phyloP scores from a whole-genome alignment of 37 sponge, comb jelly and placozoan species.

The Hexactinellida sp. region DNA sequence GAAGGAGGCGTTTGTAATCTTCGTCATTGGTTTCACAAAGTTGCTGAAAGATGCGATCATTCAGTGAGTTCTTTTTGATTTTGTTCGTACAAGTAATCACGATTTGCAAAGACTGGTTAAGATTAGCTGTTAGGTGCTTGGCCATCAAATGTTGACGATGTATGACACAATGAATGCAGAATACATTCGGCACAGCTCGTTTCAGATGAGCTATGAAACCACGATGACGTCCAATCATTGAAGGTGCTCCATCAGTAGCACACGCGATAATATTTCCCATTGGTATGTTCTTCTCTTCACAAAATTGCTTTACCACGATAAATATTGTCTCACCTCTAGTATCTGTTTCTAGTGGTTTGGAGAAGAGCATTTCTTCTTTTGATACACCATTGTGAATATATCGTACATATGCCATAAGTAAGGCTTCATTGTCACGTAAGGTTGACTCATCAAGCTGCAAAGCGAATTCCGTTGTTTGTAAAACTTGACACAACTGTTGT shows the following conservation, averaged over 20 bases:
- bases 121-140: neutral
- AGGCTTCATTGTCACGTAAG: no score
- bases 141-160: neutral
- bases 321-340: neutral
- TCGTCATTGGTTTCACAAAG: neutral
- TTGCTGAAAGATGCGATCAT: neutral
- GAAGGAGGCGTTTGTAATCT: neutral
- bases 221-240: neutral
- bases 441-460: neutral
- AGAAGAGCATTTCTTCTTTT: neutral
- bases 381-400: neutral
- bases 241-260: neutral
- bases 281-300: neutral
- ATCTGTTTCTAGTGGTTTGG: neutral
- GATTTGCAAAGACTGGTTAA: neutral
- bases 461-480: no score
- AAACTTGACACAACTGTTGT: neutral
- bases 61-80: neutral
- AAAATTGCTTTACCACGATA: neutral
- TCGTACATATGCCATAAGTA: neutral
- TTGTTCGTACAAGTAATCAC: neutral
- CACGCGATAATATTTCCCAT: neutral
- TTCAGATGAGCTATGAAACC: neutral
- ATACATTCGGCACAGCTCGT: neutral
- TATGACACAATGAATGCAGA: neutral